phyloP scores from a whole-genome alignment of 2,113 vertebrate species.

The Gallinago paraguaiae region DNA sequence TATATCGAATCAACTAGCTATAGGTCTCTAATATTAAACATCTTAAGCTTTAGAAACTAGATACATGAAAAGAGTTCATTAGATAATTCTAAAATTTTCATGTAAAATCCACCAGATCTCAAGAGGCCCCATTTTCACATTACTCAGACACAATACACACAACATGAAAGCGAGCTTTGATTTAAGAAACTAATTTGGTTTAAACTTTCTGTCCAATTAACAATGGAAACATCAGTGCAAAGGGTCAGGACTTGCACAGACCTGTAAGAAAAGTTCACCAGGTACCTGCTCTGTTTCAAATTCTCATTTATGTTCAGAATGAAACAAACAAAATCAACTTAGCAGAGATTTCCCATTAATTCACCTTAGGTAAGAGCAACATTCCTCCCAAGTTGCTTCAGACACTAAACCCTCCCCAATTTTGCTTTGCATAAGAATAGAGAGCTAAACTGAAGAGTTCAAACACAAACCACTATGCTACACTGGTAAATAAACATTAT shows the following conservation, averaged over 20 bases:
- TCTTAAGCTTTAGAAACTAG: background rate
- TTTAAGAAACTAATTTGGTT: background rate
- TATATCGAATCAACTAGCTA: background rate
- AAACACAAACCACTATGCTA: background rate
- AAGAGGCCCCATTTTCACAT: background rate
- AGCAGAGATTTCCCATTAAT: background rate
- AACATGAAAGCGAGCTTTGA: background rate
- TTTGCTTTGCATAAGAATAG: background rate
- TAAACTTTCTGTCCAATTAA: background rate
- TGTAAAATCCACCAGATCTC: background rate
- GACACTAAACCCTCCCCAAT: background rate
- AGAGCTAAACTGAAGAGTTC: background rate
- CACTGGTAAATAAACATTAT: background rate
- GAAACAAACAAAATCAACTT: background rate
- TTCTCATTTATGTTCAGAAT: background rate
- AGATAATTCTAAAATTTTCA: background rate
- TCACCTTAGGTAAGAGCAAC: background rate
- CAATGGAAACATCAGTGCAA: background rate
- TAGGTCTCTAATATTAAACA: background rate
- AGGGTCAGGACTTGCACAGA: background rate
- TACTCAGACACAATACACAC: rapidly evolving
- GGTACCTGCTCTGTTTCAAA: background rate
- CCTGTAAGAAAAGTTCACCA: background rate
- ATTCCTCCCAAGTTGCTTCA: background rate
- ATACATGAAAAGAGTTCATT: background rate